phyloP scores from a whole-genome alignment of 2,113 vertebrate species.

The Atractosteus spatula region DNA sequence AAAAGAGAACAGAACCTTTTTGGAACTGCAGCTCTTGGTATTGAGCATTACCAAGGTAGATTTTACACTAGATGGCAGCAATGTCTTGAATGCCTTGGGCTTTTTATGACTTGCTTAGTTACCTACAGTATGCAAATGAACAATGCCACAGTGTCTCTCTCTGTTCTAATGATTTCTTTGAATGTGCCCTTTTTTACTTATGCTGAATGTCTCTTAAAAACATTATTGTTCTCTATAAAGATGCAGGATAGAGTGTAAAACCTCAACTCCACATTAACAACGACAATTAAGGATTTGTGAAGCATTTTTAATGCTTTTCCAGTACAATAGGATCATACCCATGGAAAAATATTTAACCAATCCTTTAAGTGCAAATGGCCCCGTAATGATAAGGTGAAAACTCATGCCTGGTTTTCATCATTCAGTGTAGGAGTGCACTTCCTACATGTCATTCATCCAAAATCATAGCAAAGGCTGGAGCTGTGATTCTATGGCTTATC shows the following conservation, averaged over 20 bases:
- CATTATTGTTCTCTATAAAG: too few relatives aligned
- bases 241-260: too few relatives aligned
- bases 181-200: too few relatives aligned
- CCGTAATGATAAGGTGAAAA: constrained; percentile 58
- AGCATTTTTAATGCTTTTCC: constrained; percentile 43
- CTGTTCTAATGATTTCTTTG: neutral
- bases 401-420: constrained; percentile 63
- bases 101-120: constrained; percentile 3
- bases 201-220: too few relatives aligned
- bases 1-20: too few relatives aligned
- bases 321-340: constrained; percentile 32
- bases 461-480: too few relatives aligned
- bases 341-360: constrained; percentile 29
- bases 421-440: too few relatives aligned
- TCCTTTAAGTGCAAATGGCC: constrained; percentile 59
- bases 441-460: too few relatives aligned
- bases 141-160: constrained; percentile 21
- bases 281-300: neutral
- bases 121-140: neutral
- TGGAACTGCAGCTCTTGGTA: neutral
- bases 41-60: constrained; percentile 19
- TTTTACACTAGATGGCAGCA: constrained; percentile 62
- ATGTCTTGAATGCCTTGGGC: constrained; percentile 23
- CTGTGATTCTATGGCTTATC: too few relatives aligned
- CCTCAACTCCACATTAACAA: neutral